These are phyloP conservation scores for Diorhabda carinulata DNA, from an alignment of 1,140 invertebrate species.

Conservation along the genomic window DNA sequence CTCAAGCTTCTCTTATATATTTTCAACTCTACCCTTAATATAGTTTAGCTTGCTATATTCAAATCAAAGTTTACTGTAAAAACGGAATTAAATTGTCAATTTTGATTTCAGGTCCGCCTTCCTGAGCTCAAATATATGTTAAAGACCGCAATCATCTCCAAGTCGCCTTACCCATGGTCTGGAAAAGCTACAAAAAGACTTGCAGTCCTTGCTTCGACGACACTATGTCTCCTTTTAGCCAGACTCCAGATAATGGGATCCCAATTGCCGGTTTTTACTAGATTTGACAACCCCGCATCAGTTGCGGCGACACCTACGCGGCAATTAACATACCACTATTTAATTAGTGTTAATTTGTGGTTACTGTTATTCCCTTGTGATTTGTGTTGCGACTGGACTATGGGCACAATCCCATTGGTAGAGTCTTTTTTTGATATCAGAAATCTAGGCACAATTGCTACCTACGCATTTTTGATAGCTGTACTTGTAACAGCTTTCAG, in stretches of 20 bases:
- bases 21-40: too few species aligned
- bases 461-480: slow-evolving; percentile 62
- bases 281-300: slow-evolving; percentile 91
- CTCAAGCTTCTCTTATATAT: too few species aligned
- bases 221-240: slow-evolving; percentile 74
- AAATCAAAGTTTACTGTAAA: too few species aligned
- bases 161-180: slow-evolving; percentile 64
- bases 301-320: slow-evolving; percentile 71
- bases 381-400: slow-evolving; percentile 97
- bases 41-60: too few species aligned
- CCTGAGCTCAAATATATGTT: slow-evolving; percentile 59
- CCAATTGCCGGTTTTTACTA: slow-evolving; percentile 92
- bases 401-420: slow-evolving; percentile 91
- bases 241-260: slow-evolving; percentile 93
- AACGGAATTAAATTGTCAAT: background rate
- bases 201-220: slow-evolving; percentile 71
- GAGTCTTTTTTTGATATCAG: slow-evolving; percentile 73
- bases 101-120: slow-evolving; percentile 59
- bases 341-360: slow-evolving; percentile 87
- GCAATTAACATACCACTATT: slow-evolving; percentile 91
- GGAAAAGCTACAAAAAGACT: slow-evolving; percentile 73
- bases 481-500: slow-evolving; percentile 64
- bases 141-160: slow-evolving; percentile 60
- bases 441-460: slow-evolving; percentile 77
- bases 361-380: slow-evolving; percentile 82